A percentile compares a stretch with the other conserved stretches of the same genome.
These are phyloP conservation scores for Drosophila kanapiae DNA, from an alignment of 1,140 invertebrate species.

Conservation along the genomic window DNA sequence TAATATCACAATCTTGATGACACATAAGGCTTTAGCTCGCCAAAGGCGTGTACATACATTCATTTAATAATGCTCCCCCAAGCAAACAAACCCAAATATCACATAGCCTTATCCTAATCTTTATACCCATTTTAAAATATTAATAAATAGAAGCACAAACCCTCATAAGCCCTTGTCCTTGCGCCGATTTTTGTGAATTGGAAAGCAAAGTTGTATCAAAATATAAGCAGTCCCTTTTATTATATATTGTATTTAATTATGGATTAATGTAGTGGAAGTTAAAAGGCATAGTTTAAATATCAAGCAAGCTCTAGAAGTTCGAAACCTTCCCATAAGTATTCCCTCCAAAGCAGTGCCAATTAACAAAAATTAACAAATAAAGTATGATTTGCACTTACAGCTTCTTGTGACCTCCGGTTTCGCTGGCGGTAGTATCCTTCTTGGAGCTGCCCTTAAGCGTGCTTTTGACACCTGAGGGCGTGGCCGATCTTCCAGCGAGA, in stretches of 20 bases:
- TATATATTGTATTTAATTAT: no score
- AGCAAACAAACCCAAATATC: not conserved
- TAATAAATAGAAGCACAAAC: not conserved
- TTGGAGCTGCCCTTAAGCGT: conserved; percentile 42
- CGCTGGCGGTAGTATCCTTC: conserved; percentile 38
- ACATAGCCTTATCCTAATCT: not conserved
- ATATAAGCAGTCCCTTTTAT: not conserved
- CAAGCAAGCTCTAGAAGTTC: not conserved
- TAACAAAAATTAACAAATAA: not conserved
- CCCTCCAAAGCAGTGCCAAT: not conserved
- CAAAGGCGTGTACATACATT: not conserved
- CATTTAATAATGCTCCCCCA: not conserved
- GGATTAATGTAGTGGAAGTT: not conserved
- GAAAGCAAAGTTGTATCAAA: not conserved
- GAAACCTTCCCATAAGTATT: no score
- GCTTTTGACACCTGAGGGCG: not conserved
- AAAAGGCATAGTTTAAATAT: no score
- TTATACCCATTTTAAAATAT: not conserved
- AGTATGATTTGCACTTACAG: conserved; percentile 63
- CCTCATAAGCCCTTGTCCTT: not conserved
- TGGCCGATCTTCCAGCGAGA: conserved; percentile 87
- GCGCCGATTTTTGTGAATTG: no score
- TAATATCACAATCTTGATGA: not conserved
- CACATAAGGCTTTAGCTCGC: not conserved
- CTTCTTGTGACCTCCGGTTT: conserved; percentile 67